Percentiles rank a stretch among this genome's conserved stretches.
These are phyloP conservation scores for Mamestra configurata DNA, from an alignment of 1,140 invertebrate genomes.

Conservation along the genomic window DNA sequence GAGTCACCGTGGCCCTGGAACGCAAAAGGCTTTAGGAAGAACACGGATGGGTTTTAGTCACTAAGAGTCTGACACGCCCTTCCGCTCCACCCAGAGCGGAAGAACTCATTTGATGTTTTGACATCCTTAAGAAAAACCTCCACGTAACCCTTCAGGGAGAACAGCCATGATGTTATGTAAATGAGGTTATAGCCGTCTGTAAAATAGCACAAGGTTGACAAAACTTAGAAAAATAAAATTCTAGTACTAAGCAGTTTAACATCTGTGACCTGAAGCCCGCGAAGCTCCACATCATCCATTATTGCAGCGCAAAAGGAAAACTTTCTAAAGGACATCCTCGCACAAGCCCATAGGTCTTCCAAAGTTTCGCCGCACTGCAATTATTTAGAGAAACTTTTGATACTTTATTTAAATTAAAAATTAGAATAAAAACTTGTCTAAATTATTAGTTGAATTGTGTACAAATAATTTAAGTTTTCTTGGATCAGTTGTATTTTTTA, in stretches of 20 bases:
- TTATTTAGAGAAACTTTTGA: constrained; percentile 50
- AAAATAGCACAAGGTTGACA: neutral
- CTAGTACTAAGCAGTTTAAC: constrained; percentile 18
- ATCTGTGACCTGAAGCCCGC: constrained; percentile 18
- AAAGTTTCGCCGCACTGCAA: constrained; percentile 55
- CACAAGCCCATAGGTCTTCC: constrained; percentile 51
- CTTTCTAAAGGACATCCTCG: constrained; percentile 56
- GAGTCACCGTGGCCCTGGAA: too few species aligned
- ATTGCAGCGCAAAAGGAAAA: constrained; percentile 46
- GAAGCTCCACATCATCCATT: constrained; percentile 49
- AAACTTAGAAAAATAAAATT: neutral
- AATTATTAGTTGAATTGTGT: neutral
- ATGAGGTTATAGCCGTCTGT: too few species aligned
- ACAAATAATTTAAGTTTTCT: neutral
- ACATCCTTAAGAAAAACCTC: too few species aligned
- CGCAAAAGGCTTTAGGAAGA: too few species aligned
- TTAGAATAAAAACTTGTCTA: neutral
- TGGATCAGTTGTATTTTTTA: too few species aligned
- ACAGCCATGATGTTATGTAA: too few species aligned
- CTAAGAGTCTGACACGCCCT: too few species aligned
- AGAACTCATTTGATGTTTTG: too few species aligned
- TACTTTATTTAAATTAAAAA: neutral
- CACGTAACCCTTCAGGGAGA: too few species aligned
- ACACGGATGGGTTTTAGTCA: too few species aligned
- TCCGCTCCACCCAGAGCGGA: too few species aligned